These are phyloP conservation scores for Rhogogaster chlorosoma DNA, from an alignment of 2,888 invertebrate genomes.

Conservation along the genomic window DNA sequence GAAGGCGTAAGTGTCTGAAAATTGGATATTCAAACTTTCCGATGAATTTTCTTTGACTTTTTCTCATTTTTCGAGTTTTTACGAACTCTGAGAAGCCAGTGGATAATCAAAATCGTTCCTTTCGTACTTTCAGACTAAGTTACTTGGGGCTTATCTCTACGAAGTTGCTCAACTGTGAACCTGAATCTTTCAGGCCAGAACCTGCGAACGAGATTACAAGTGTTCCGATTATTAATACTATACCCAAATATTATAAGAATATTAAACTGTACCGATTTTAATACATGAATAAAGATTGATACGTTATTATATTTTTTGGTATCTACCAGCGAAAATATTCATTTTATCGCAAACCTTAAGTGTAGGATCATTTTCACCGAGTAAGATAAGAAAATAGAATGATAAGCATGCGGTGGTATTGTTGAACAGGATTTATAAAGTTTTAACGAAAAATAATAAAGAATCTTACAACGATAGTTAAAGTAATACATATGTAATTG, in stretches of 20 bases:
- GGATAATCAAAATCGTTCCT: conserved; percentile 54
- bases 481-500: neutral
- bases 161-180: conserved; percentile 84
- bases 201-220: conserved; percentile 21
- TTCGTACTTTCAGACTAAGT: conserved; percentile 88
- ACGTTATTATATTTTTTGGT: conserved; percentile 13
- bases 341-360: neutral
- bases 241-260: conserved; percentile 36
- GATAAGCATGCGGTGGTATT: neutral
- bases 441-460: neutral
- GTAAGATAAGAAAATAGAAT: conserved; percentile 30
- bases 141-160: conserved; percentile 93
- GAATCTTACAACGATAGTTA: neutral
- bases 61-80: neutral
- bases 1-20: conserved; percentile 87
- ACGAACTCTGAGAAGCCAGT: neutral
- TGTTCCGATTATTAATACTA: conserved; percentile 42
- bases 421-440: neutral
- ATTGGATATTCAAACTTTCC: conserved; percentile 34
- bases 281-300: conserved; percentile 36
- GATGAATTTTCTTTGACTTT: conserved; percentile 46
- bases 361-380: neutral
- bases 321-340: neutral
- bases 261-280: conserved; percentile 34
- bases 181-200: conserved; percentile 25